These are phyloP conservation scores for Alca torda DNA, from an alignment of 2,797 vertebrate species.

Conservation along the genomic window DNA sequence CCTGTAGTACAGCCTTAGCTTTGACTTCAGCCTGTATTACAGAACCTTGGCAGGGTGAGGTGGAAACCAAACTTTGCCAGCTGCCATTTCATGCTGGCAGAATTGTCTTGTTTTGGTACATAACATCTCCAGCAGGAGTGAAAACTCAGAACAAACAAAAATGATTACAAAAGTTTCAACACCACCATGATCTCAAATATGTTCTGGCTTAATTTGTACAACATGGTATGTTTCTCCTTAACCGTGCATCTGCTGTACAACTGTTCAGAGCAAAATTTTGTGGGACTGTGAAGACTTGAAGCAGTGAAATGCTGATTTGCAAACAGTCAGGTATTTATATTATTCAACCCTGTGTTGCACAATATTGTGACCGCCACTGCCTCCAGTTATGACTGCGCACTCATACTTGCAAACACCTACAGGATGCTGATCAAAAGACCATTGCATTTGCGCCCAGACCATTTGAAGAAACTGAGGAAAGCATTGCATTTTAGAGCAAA, in stretches of 20 bases:
- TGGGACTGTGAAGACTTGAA: not conserved
- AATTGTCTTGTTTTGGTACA: not conserved
- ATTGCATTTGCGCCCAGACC: not conserved
- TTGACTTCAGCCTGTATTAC: not conserved
- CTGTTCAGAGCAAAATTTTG: not conserved
- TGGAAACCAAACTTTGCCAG: not conserved
- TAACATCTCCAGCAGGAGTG: not conserved
- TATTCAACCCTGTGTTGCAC: not conserved
- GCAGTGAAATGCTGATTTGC: not conserved
- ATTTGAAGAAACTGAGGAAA: not conserved
- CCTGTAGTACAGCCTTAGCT: not conserved
- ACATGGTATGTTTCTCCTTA: not conserved
- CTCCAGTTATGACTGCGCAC: not conserved
- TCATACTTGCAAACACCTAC: not conserved
- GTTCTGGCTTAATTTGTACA: not conserved
- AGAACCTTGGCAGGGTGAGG: not conserved
- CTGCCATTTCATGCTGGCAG: not conserved
- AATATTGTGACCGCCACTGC: not conserved
- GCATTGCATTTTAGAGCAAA: not conserved
- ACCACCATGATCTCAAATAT: not conserved
- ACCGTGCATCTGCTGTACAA: not conserved
- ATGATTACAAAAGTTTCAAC: not conserved
- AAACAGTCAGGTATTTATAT: not conserved
- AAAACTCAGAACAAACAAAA: not conserved
- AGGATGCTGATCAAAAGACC: not conserved